Conservation (phyloP, 2,888 invertebrate genomes). For the Melinopterus prodromus region DNA sequence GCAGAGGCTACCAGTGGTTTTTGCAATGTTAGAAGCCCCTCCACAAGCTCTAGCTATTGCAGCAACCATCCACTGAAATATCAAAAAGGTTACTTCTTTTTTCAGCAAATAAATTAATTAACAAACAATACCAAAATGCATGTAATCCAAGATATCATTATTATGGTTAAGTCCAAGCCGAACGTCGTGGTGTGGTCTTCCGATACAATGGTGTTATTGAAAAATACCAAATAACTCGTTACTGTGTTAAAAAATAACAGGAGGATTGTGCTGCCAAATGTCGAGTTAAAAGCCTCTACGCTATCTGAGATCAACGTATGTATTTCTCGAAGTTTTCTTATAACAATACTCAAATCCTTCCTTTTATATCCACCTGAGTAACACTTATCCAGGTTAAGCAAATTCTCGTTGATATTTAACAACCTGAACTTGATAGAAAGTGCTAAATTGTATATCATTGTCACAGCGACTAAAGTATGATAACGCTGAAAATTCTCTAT, state of each 20-base stretch:
- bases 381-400: background rate
- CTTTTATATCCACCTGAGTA: background rate
- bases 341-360: background rate
- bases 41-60: background rate
- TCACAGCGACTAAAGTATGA: background rate
- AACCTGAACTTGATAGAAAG: background rate
- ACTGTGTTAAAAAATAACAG: background rate
- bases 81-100: background rate
- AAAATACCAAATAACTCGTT: background rate
- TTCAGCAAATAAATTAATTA: too few relatives aligned
- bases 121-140: background rate
- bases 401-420: background rate
- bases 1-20: background rate
- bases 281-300: background rate
- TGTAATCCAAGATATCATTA: background rate
- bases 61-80: background rate
- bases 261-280: background rate
- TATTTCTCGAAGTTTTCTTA: background rate
- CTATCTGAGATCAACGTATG: background rate
- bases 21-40: background rate
- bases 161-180: background rate
- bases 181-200: background rate
- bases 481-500: background rate
- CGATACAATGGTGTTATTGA: background rate
- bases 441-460: background rate